A percentile compares a stretch with the other conserved stretches of the same genome.
Evolutionary conservation across 2,888 invertebrate species (phyloP).

Genomic region (Linyphia triangularis): DNA sequence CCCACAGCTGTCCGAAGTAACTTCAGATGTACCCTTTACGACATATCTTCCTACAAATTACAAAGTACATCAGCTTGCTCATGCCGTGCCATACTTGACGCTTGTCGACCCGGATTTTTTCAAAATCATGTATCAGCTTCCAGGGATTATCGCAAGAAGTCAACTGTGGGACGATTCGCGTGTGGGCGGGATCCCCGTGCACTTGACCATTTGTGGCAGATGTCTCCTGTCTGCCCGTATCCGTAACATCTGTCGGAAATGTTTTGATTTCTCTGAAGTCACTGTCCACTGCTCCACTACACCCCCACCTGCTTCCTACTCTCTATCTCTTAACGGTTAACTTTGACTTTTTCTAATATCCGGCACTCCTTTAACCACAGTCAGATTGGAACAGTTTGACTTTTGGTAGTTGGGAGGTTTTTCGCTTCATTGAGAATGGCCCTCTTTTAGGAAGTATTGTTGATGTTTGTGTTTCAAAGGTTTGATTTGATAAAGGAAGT

Average conservation of each 20-base stretch:
- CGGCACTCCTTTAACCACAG: not conserved
- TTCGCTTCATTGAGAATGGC: not conserved
- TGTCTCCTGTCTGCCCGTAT: constrained; percentile 46
- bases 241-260: constrained; percentile 74
- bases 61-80: too few relatives aligned
- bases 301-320: constrained; percentile 72
- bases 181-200: constrained; percentile 46
- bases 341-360: constrained; percentile 1
- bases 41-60: not conserved
- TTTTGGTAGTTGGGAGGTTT: not conserved
- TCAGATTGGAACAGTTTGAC: not conserved
- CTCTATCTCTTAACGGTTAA: constrained; percentile 59
- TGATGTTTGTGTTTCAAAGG: not conserved
- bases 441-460: not conserved
- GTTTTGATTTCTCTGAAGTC: constrained; percentile 64
- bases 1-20: not conserved
- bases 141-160: constrained; percentile 44
- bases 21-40: too few relatives aligned
- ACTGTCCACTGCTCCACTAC: constrained; percentile 56
- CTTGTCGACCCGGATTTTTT: constrained; percentile 16
- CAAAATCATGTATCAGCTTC: not conserved
- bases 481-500: too few relatives aligned
- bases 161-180: constrained; percentile 42
- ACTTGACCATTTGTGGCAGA: constrained; percentile 69
- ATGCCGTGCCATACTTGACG: not conserved